These are phyloP conservation scores for Baryphthengus martii DNA, from an alignment of 2,113 vertebrate species.

Conservation along the genomic window DNA sequence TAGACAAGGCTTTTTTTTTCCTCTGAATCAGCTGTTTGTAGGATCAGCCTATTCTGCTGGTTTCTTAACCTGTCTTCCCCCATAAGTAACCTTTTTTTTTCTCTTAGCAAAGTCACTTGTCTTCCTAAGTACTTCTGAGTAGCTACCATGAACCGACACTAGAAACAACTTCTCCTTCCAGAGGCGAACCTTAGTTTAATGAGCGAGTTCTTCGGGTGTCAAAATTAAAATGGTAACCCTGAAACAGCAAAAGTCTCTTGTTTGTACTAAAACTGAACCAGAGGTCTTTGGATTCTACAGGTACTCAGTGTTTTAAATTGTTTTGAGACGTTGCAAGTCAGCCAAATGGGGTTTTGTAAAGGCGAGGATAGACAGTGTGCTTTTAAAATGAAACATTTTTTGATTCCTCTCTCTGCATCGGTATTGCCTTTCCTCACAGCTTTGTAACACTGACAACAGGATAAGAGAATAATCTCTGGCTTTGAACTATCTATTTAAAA, in stretches of 20 bases:
- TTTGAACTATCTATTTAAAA: conserved; percentile 54
- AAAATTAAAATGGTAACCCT: background rate
- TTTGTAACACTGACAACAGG: background rate
- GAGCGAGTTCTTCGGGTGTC: background rate
- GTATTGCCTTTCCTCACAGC: background rate
- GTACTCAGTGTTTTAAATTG: background rate
- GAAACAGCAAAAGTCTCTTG: background rate
- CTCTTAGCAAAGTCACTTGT: background rate
- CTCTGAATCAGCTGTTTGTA: background rate
- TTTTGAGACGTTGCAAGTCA: background rate
- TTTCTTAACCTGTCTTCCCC: background rate
- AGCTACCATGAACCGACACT: background rate
- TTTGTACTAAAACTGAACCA: background rate
- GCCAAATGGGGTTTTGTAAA: background rate
- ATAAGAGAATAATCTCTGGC: conserved; percentile 41
- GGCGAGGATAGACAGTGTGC: background rate
- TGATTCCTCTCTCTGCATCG: background rate
- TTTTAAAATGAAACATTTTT: background rate
- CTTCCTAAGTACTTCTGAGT: background rate
- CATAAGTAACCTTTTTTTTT: background rate
- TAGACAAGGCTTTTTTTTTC: background rate
- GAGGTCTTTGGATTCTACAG: background rate
- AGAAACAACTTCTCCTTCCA: background rate
- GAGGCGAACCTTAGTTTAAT: background rate
- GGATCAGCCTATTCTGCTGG: background rate